These are phyloP conservation scores for Sarotherodon lohbergeri DNA, from an alignment of 2,113 vertebrate genomes.

Conservation along the genomic window DNA sequence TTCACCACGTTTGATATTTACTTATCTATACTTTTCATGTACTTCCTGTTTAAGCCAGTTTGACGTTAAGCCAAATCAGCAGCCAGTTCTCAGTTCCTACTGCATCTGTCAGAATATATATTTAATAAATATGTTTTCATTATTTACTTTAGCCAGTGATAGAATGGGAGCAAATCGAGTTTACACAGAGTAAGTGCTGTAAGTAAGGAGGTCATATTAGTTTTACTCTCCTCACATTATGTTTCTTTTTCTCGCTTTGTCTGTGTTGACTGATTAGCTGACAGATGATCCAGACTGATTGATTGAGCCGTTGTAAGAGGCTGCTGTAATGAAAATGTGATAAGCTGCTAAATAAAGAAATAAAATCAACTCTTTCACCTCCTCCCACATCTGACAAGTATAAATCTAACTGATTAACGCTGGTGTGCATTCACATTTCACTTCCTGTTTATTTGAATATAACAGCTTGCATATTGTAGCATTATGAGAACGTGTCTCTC, in stretches of 20 bases:
- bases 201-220: not conserved
- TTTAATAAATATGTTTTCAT: not conserved
- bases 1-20: not conserved
- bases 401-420: conserved; percentile 73
- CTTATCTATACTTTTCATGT: not conserved
- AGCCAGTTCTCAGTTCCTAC: not conserved
- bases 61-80: not conserved
- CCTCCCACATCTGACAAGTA: conserved; percentile 56
- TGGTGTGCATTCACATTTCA: conserved; percentile 48
- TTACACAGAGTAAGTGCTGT: not conserved
- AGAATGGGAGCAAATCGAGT: not conserved
- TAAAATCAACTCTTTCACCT: conserved; percentile 54
- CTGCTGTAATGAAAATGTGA: conserved; percentile 54
- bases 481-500: conserved; percentile 61
- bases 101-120: not conserved
- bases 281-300: conserved; percentile 5
- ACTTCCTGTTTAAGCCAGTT: not conserved
- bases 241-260: not conserved
- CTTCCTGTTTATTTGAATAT: conserved; percentile 65
- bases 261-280: not conserved
- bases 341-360: conserved; percentile 59
- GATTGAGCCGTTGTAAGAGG: conserved; percentile 41
- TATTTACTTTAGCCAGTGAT: not conserved
- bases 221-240: not conserved
- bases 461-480: conserved; percentile 70